A percentile compares a stretch with the other conserved stretches of the same genome.
Evolutionary conservation across 2,888 invertebrate species (phyloP).

Genomic region (Eristalinus aeneus): DNA sequence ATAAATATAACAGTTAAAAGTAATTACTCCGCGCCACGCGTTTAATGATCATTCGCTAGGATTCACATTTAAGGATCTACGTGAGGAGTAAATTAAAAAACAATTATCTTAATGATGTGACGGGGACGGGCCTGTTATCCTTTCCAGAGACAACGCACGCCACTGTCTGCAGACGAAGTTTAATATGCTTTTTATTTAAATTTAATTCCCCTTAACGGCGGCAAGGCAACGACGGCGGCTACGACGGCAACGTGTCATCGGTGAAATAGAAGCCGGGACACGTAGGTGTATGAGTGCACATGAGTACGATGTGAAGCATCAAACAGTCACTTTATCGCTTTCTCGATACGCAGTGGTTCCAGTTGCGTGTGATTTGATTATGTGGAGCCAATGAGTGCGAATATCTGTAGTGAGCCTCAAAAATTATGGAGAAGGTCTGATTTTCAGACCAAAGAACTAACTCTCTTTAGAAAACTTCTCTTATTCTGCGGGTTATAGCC

Average conservation of each 20-base stretch:
- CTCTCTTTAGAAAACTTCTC: too few species aligned
- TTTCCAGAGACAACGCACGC: neutral
- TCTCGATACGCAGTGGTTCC: too few species aligned
- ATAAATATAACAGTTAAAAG: conserved; percentile 28
- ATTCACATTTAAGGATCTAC: conserved; percentile 33
- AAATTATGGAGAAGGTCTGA: too few species aligned
- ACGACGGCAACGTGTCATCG: neutral
- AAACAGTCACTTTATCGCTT: neutral
- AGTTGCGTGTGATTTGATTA: neutral
- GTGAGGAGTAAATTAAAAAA: conserved; percentile 53
- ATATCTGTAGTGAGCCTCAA: too few species aligned
- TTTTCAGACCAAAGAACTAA: too few species aligned
- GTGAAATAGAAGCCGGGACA: neutral
- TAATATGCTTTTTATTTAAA: conserved; percentile 26
- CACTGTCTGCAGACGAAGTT: neutral
- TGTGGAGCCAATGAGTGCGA: neutral
- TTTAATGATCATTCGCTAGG: conserved; percentile 40
- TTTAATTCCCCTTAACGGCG: conserved; percentile 28
- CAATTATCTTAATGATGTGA: conserved; percentile 62
- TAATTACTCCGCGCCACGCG: conserved; percentile 39
- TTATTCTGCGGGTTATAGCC: too few species aligned
- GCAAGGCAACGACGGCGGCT: neutral
- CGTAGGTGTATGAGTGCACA: neutral
- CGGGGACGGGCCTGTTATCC: conserved; percentile 36
- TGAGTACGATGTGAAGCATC: neutral